A percentile compares a stretch with the other conserved stretches of the same genome.
Evolutionary conservation across 1,140 invertebrate genomes (phyloP).

Genomic region (Ceratosolen fusciceps): DNA sequence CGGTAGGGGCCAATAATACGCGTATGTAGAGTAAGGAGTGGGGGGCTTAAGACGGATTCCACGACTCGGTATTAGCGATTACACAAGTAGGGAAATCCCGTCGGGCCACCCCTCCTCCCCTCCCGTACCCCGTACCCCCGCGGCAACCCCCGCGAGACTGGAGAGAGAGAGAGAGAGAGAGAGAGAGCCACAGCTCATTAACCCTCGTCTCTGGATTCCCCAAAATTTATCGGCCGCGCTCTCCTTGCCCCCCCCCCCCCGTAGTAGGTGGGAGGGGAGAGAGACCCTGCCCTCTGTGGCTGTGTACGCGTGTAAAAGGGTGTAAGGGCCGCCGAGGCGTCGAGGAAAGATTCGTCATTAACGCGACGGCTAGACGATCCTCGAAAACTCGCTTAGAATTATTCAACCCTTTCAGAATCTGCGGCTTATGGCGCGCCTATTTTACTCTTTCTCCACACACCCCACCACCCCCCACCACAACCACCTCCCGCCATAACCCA

Average conservation of each 20-base stretch:
- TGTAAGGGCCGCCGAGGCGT: neutral
- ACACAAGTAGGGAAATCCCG: conserved; percentile 37
- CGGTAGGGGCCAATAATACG: neutral
- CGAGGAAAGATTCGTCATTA: conserved; percentile 42
- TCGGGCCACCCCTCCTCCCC: neutral
- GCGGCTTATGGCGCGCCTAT: neutral
- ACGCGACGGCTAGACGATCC: conserved; percentile 26
- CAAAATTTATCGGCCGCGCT: conserved; percentile 49
- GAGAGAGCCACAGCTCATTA: conserved; percentile 48
- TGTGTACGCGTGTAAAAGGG: neutral
- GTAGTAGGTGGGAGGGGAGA: neutral
- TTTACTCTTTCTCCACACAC: too few species aligned
- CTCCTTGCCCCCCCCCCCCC: too few species aligned
- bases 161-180: too few species aligned
- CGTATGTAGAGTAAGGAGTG: neutral
- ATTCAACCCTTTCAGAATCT: too few species aligned
- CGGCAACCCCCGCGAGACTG: conserved; percentile 21
- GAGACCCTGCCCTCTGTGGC: too few species aligned
- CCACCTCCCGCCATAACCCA: too few species aligned
- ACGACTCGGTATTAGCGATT: conserved; percentile 50
- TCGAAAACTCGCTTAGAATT: neutral
- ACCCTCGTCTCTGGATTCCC: conserved; percentile 49
- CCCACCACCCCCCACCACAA: too few species aligned
- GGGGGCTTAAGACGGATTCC: conserved; percentile 59
- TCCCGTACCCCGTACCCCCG: too few species aligned